Percentiles rank a stretch among this genome's conserved stretches.
phyloP scores from a whole-genome alignment of 1,140 invertebrate species.

The Bradysia coprophila region DNA sequence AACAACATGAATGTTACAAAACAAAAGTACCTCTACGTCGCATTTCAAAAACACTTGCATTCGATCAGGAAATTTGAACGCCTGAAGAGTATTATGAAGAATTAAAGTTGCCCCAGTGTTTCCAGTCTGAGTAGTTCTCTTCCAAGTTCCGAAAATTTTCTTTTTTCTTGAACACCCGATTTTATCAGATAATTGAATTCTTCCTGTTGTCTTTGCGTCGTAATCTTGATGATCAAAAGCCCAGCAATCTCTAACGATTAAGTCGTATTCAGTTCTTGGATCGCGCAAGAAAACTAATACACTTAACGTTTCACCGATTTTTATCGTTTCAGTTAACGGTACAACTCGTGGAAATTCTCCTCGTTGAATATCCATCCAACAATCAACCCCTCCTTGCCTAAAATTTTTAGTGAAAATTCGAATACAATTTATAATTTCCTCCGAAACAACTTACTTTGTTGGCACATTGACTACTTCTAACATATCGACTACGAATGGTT shows the following conservation, averaged over 20 bases:
- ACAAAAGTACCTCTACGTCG: conserved; percentile 39
- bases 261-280: conserved; percentile 37
- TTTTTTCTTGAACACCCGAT: conserved; percentile 45
- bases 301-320: conserved; percentile 49
- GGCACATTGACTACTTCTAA: conserved; percentile 44
- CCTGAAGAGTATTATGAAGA: conserved; percentile 44
- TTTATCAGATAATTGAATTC: conserved; percentile 40
- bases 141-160: conserved; percentile 46
- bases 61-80: conserved; percentile 53
- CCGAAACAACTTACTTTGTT: too few species aligned
- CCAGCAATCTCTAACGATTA: conserved; percentile 51
- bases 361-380: conserved; percentile 60
- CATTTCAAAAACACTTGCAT: conserved; percentile 55
- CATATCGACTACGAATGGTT: conserved; percentile 52
- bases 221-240: conserved; percentile 48
- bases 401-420: too few species aligned
- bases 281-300: conserved; percentile 50
- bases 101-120: conserved; percentile 38
- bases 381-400: conserved; percentile 38
- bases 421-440: too few species aligned
- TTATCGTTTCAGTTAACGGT: conserved; percentile 27
- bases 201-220: conserved; percentile 33
- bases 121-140: conserved; percentile 33
- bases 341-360: conserved; percentile 43
- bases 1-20: neutral